Base-by-base conservation (phyloP, 2,888 invertebrate genomes). In the Agriopis leucophaearia region DNA sequence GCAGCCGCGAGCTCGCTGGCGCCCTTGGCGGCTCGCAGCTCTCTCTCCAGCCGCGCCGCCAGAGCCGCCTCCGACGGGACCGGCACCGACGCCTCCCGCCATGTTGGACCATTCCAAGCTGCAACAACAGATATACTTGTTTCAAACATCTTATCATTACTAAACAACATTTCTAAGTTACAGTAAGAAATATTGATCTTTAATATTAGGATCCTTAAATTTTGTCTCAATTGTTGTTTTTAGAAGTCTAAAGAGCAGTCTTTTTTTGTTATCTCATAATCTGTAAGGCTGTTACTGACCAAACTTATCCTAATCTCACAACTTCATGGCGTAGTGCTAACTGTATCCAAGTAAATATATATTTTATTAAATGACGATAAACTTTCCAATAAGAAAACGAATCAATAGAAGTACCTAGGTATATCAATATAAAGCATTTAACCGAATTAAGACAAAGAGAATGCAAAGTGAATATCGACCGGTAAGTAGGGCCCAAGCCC, bases 11-110 rank as follows among this genome's bases (percentile, higher is more conserved):
- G 92, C 88, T 97, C 96, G 79, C 94, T 94, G 79, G 96, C 96
- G 72, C 96, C 95, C 88, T 98, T 97, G 51, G 98, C 98, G 74
- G 96, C 96, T 70, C 97, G 95, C 74, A 98, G 91, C 87, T 97
- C 97, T 68, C 96, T 94, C 91, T 98, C 97, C 77, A 98, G 94
- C 80, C 96, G 95, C 82, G 95, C 95, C 60, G 97, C 96, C 85
- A 98, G 92, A 79, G 96, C 96, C 86, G 95, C 94, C 76, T 95
- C 95, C 84, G 95, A 94, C 83, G 95, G 94, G 74, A 94, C 90
- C 86, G 94, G 93, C 84, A 88, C 83, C 82, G 91, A 86, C 74
- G 89, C 91, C 72, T 92, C 92, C 76, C 92, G 86, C 93, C 93
- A 93, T 81, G 91, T 87, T 67, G 91, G 91, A 75, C 90, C 90